Percentiles rank a stretch among this genome's conserved stretches.
Evolutionary conservation across 2,113 vertebrate genomes (phyloP).

Genomic region (Hippocampus comes): DNA sequence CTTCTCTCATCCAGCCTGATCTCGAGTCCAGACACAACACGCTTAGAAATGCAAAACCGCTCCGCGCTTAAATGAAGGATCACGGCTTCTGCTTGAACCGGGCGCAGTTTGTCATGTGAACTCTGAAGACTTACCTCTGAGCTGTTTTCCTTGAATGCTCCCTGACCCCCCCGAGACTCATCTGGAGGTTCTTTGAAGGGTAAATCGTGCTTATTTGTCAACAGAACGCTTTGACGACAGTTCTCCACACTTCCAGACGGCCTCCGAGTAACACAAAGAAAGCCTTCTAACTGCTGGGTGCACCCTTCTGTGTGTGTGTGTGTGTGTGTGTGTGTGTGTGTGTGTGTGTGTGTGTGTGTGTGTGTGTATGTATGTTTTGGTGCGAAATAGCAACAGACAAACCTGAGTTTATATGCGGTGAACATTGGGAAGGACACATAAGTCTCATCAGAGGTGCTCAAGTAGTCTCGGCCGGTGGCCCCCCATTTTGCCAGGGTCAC

Average conservation of each 20-base stretch:
- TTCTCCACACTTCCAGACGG: conserved; percentile 23
- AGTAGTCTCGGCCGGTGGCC: too few species aligned
- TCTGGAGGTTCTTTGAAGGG: conserved; percentile 51
- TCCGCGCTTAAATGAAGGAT: conserved; percentile 54
- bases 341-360: neutral
- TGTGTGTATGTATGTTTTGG: neutral
- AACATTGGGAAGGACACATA: too few species aligned
- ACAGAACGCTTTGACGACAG: conserved; percentile 43
- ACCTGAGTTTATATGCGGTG: too few species aligned
- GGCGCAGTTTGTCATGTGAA: conserved; percentile 19
- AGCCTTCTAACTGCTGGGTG: conserved; percentile 39
- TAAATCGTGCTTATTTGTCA: conserved; percentile 64
- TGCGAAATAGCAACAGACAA: neutral
- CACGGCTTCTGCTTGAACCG: conserved; percentile 29
- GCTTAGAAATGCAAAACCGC: conserved; percentile 47
- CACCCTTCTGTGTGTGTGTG: neutral
- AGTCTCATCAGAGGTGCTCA: too few species aligned
- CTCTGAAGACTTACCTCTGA: conserved; percentile 20
- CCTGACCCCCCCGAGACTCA: conserved; percentile 33
- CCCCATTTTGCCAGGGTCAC: too few species aligned
- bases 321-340: neutral
- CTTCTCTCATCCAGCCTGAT: conserved; percentile 40
- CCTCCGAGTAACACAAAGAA: conserved; percentile 50
- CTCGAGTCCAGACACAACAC: conserved; percentile 52
- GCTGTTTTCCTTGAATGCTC: conserved; percentile 49